Evolutionary conservation across 2,888 invertebrate genomes (phyloP).

Genomic region (Melikaiella ostensackeni): DNA sequence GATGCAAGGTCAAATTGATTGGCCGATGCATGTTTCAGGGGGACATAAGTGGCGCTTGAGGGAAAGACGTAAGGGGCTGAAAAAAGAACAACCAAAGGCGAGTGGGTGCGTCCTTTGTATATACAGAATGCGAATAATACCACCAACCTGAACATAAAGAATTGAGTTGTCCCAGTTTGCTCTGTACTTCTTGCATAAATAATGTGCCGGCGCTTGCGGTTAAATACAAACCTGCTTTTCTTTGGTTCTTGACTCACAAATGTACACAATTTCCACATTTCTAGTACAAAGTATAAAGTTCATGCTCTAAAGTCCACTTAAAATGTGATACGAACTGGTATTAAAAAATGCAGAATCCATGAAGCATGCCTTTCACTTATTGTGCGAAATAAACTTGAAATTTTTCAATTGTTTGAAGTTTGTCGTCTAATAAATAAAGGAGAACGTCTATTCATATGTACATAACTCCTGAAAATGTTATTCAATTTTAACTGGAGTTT

Average conservation of each 20-base stretch:
- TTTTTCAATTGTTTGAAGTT: too few relatives aligned
- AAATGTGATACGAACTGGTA: neutral
- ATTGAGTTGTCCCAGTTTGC: conserved; percentile 63
- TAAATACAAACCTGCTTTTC: conserved; percentile 59
- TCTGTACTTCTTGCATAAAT: conserved; percentile 63
- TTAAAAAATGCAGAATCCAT: neutral
- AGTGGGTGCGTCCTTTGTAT: conserved; percentile 22
- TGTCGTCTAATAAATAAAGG: too few relatives aligned
- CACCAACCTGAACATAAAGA: conserved; percentile 27
- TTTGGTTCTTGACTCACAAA: conserved; percentile 9
- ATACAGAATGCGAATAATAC: conserved; percentile 21
- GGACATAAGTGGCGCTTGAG: conserved; percentile 55
- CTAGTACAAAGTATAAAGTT: neutral
- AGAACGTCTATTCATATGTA: too few relatives aligned
- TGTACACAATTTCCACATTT: conserved; percentile 9
- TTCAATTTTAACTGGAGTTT: too few relatives aligned
- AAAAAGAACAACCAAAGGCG: neutral
- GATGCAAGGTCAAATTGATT: conserved; percentile 59
- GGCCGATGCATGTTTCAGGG: conserved; percentile 63
- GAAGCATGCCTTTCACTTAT: neutral
- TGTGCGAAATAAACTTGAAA: neutral
- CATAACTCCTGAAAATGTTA: too few relatives aligned
- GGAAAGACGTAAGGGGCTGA: conserved; percentile 32
- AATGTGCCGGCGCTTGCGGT: conserved; percentile 67
- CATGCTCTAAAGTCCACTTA: neutral